Evolutionary conservation across 1,140 invertebrate genomes (phyloP).

Genomic region (Brachionus rubens): DNA sequence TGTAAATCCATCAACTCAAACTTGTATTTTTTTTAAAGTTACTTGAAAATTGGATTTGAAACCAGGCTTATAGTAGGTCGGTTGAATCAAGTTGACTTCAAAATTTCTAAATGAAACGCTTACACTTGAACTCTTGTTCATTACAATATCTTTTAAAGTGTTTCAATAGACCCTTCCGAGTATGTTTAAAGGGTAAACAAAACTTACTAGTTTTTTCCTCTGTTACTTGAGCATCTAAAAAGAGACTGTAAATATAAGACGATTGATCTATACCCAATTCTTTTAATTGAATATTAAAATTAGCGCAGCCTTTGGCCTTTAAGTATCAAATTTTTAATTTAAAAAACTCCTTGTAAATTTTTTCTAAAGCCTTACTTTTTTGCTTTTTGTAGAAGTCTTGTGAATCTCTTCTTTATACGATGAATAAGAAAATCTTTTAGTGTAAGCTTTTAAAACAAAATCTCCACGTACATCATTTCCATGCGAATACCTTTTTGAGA

Average conservation of each 20-base stretch:
- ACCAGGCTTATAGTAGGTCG: slow-evolving; percentile 28
- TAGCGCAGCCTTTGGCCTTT: neutral
- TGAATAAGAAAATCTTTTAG: neutral
- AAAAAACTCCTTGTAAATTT: neutral
- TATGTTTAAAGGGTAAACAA: too few relatives aligned
- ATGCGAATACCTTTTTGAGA: slow-evolving; percentile 32
- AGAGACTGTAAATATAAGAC: slow-evolving; percentile 5
- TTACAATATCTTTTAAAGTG: neutral
- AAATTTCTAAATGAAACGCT: slow-evolving; percentile 13
- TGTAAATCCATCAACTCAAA: too few relatives aligned
- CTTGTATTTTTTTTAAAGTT: neutral
- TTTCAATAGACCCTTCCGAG: too few relatives aligned
- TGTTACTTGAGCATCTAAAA: slow-evolving; percentile 33
- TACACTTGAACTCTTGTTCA: neutral
- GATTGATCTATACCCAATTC: neutral
- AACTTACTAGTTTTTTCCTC: slow-evolving; percentile 16
- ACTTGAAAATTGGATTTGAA: slow-evolving; percentile 18
- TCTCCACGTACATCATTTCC: slow-evolving; percentile 27
- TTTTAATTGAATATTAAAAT: neutral
- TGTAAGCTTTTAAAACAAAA: slow-evolving; percentile 19
- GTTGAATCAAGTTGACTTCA: neutral
- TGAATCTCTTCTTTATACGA: slow-evolving; percentile 16
- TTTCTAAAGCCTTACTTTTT: neutral
- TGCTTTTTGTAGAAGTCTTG: neutral
- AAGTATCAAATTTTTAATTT: neutral